Conservation (phyloP, 2,888 invertebrate species). For the Sepiola atlantica region DNA sequence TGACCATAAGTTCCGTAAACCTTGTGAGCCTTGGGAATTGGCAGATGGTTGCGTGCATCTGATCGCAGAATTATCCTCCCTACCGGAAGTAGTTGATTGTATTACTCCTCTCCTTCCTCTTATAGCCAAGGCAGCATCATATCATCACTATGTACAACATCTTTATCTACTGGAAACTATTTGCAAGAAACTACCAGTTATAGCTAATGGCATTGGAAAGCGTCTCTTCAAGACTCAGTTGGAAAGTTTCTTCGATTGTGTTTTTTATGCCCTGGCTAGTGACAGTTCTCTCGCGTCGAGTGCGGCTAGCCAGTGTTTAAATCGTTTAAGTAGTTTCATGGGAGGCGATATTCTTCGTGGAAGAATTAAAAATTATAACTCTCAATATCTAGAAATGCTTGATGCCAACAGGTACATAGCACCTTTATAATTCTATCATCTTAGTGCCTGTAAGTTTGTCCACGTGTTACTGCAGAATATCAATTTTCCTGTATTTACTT, state of each 20-base stretch:
- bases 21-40: slow-evolving; percentile 78
- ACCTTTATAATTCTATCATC: slow-evolving; percentile 59
- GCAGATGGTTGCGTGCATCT: slow-evolving; percentile 77
- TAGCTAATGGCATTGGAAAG: slow-evolving; percentile 77
- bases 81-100: slow-evolving; percentile 67
- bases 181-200: slow-evolving; percentile 76
- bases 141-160: slow-evolving; percentile 77
- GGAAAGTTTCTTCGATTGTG: slow-evolving; percentile 76
- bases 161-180: slow-evolving; percentile 77
- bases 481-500: too few species aligned
- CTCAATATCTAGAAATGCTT: slow-evolving; percentile 72
- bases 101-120: slow-evolving; percentile 74
- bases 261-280: slow-evolving; percentile 77
- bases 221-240: slow-evolving; percentile 76
- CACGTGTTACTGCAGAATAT: too few species aligned
- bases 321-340: slow-evolving; percentile 74
- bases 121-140: slow-evolving; percentile 74
- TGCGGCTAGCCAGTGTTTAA: slow-evolving; percentile 76
- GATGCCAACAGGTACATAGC: slow-evolving; percentile 71
- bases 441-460: not conserved
- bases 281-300: slow-evolving; percentile 77
- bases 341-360: slow-evolving; percentile 77
- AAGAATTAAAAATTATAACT: slow-evolving; percentile 76
- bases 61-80: slow-evolving; percentile 75
- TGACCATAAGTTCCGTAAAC: slow-evolving; percentile 76